phyloP scores from a whole-genome alignment of 2,888 invertebrate genomes.

The Xanthorhoe designata region DNA sequence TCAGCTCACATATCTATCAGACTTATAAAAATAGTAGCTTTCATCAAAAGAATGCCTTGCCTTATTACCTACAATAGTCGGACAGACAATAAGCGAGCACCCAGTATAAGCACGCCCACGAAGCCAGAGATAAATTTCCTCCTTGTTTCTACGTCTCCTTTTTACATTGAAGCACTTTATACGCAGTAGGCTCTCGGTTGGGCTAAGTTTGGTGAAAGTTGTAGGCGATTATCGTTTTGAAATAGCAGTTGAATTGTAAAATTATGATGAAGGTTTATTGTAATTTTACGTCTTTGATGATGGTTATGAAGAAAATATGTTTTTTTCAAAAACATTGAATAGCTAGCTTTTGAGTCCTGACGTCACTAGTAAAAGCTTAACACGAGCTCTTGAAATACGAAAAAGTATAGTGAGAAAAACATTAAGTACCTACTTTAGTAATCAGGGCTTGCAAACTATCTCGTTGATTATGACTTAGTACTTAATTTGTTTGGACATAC shows the following conservation, averaged over 20 bases:
- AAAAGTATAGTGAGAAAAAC: too few relatives aligned
- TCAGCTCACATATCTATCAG: background rate
- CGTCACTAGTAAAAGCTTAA: too few relatives aligned
- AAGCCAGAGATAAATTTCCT: slow-evolving; percentile 74
- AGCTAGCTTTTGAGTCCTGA: too few relatives aligned
- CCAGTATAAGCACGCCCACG: slow-evolving; percentile 65
- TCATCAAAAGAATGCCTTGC: slow-evolving; percentile 27
- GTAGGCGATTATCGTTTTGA: slow-evolving; percentile 29
- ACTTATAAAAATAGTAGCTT: background rate
- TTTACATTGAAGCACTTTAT: slow-evolving; percentile 79
- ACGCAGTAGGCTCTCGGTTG: slow-evolving; percentile 77
- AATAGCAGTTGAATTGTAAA: background rate
- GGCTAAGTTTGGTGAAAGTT: slow-evolving; percentile 51
- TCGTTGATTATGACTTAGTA: too few relatives aligned
- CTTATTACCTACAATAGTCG: slow-evolving; percentile 41
- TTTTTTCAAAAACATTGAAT: too few relatives aligned
- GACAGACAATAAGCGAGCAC: slow-evolving; percentile 49
- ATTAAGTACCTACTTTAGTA: too few relatives aligned
- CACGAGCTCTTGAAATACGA: too few relatives aligned
- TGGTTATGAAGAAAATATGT: background rate
- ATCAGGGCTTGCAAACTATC: too few relatives aligned
- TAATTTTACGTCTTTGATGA: too few relatives aligned
- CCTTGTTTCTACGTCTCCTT: slow-evolving; percentile 79
- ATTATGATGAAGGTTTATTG: too few relatives aligned
- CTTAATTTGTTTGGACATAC: too few relatives aligned